A percentile compares a stretch with the other conserved stretches of the same genome.
These are phyloP conservation scores for Danionella dracula DNA, from an alignment of 2,797 vertebrate genomes.

Conservation along the genomic window DNA sequence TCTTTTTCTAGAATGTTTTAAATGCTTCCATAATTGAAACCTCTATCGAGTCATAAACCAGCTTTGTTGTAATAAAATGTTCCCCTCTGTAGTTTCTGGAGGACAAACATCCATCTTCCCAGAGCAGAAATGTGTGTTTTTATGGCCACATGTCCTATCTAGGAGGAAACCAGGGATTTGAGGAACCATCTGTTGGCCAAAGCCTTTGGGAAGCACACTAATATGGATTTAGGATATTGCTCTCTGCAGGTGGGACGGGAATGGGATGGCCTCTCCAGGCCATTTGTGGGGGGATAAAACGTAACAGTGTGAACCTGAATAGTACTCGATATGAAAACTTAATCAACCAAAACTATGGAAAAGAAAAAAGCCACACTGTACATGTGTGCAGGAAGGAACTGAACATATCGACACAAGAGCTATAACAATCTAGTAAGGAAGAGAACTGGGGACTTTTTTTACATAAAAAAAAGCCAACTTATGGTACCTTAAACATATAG, in stretches of 20 bases:
- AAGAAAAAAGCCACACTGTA: too few relatives aligned
- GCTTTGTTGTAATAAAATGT: not conserved
- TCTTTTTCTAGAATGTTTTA: too few relatives aligned
- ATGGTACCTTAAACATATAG: too few relatives aligned
- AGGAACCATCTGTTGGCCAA: slow-evolving; percentile 75
- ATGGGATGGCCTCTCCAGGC: slow-evolving; percentile 47
- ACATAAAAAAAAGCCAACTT: too few relatives aligned
- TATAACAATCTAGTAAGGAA: too few relatives aligned
- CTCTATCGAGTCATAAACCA: not conserved
- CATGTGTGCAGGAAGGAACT: too few relatives aligned
- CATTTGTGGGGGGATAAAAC: slow-evolving; percentile 31
- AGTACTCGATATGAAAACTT: too few relatives aligned
- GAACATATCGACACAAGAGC: too few relatives aligned
- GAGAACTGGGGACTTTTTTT: too few relatives aligned
- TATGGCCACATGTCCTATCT: slow-evolving; percentile 65
- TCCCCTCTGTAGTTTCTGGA: not conserved
- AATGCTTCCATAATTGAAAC: too few relatives aligned
- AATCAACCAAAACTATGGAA: too few relatives aligned
- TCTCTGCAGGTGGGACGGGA: slow-evolving; percentile 69
- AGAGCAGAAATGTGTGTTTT: slow-evolving; percentile 44
- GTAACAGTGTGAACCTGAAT: not conserved
- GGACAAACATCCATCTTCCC: slow-evolving; percentile 13
- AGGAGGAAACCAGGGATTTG: slow-evolving; percentile 68
- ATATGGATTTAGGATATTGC: slow-evolving; percentile 74
- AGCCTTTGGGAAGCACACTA: slow-evolving; percentile 65